phyloP scores from a whole-genome alignment of 2,797 vertebrate species.

The Phyllotis vaccarum region DNA sequence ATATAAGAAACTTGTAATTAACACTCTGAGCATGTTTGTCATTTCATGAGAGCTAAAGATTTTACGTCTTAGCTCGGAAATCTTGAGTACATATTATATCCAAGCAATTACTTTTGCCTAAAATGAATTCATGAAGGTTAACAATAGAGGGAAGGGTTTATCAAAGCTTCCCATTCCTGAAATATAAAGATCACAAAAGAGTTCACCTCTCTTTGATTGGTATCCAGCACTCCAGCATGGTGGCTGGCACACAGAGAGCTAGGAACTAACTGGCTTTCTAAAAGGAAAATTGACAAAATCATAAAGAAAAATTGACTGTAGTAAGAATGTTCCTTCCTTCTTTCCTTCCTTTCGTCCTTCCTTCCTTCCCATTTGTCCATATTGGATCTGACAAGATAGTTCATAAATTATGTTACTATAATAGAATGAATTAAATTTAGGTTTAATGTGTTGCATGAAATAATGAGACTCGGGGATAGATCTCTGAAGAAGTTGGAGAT shows the following conservation, averaged over 20 bases:
- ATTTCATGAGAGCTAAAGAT: slow-evolving; percentile 42
- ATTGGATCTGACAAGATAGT: background rate
- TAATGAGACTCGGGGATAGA: no score
- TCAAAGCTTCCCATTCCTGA: background rate
- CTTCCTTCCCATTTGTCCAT: background rate
- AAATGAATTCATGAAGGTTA: slow-evolving; percentile 5
- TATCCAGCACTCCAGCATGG: background rate
- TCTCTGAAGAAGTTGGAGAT: no score
- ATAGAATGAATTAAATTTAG: background rate
- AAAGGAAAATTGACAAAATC: slow-evolving; percentile 55
- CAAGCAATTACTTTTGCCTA: slow-evolving; percentile 30
- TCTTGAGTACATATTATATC: background rate
- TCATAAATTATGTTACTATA: background rate
- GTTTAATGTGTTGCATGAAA: no score
- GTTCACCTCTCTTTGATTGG: no score
- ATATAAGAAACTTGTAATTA: background rate
- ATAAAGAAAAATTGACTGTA: slow-evolving; percentile 63
- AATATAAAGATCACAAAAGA: slow-evolving; percentile 13
- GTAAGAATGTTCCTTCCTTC: slow-evolving; percentile 14
- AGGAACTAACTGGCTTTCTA: slow-evolving; percentile 69
- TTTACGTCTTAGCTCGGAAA: slow-evolving; percentile 48
- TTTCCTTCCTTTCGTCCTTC: background rate
- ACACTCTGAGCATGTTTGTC: background rate
- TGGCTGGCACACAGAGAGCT: slow-evolving; percentile 25
- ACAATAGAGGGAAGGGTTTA: background rate